A percentile compares a stretch with the other conserved stretches of the same genome.
These are phyloP conservation scores for Belgica antarctica DNA, from an alignment of 2,888 invertebrate genomes.

Conservation along the genomic window DNA sequence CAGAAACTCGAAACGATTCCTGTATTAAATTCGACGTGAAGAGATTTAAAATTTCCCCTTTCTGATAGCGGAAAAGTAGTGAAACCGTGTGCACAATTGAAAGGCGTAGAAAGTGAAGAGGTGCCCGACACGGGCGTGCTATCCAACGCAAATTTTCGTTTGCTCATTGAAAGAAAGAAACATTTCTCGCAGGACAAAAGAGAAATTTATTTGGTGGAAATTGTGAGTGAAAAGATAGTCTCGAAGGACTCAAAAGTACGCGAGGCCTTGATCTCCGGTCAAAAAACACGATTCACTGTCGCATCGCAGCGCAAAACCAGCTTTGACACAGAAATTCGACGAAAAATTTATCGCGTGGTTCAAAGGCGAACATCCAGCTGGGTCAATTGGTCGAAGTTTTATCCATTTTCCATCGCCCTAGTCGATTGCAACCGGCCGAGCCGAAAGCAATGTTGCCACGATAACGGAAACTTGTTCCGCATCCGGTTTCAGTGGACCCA, in stretches of 20 bases:
- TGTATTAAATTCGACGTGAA: no score
- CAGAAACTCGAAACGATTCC: neutral
- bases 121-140: constrained; percentile 1
- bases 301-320: no score
- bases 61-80: neutral
- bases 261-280: neutral
- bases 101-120: neutral
- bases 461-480: neutral
- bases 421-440: neutral
- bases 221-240: constrained; percentile 17
- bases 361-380: neutral
- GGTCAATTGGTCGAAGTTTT: neutral
- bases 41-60: no score
- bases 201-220: neutral
- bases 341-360: neutral
- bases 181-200: constrained; percentile 21
- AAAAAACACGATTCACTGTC: neutral
- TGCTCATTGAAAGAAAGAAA: no score
- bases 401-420: no score
- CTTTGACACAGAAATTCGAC: neutral
- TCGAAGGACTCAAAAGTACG: neutral
- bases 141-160: neutral
- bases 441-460: neutral
- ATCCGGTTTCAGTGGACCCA: constrained; percentile 18
- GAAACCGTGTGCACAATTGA: neutral